Conservation (phyloP, 2,888 invertebrate genomes). For the Xanthia icteritia region DNA sequence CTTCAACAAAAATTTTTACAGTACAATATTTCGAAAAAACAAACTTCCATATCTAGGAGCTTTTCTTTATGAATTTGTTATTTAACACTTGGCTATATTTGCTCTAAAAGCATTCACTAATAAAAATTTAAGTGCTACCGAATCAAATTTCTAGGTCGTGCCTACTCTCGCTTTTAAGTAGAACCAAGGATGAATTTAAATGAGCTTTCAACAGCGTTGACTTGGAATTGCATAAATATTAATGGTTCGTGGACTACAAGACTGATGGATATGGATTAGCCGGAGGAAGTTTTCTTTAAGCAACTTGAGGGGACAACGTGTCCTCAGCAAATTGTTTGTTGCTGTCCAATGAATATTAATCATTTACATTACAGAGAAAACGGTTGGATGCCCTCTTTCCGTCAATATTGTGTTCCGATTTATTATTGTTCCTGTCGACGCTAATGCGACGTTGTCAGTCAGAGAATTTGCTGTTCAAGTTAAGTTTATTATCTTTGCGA, state of each 20-base stretch:
- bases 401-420: conserved; percentile 70
- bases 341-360: conserved; percentile 75
- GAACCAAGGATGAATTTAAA: conserved; percentile 87
- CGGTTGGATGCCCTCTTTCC: conserved; percentile 63
- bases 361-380: conserved; percentile 69
- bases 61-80: conserved; percentile 61
- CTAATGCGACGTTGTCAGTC: conserved; percentile 77
- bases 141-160: conserved; percentile 82
- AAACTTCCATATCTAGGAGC: not conserved
- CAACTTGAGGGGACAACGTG: conserved; percentile 65
- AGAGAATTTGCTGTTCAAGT: conserved; percentile 61
- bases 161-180: conserved; percentile 80
- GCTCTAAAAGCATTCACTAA: conserved; percentile 67
- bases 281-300: conserved; percentile 72
- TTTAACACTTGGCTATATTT: conserved; percentile 51
- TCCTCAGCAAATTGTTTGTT: conserved; percentile 68
- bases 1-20: conserved; percentile 28
- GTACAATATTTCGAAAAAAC: conserved; percentile 39
- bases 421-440: conserved; percentile 75
- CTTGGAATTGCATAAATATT: conserved; percentile 87
- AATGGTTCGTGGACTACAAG: conserved; percentile 80
- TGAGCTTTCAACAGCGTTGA: conserved; percentile 85
- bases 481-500: conserved; percentile 44
- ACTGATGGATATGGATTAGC: conserved; percentile 84
- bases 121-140: conserved; percentile 80